Evolutionary conservation across 1,140 invertebrate species (phyloP), one percentile per base, ranked within the genome.

Genomic region (Eciton burchellii): DNA sequence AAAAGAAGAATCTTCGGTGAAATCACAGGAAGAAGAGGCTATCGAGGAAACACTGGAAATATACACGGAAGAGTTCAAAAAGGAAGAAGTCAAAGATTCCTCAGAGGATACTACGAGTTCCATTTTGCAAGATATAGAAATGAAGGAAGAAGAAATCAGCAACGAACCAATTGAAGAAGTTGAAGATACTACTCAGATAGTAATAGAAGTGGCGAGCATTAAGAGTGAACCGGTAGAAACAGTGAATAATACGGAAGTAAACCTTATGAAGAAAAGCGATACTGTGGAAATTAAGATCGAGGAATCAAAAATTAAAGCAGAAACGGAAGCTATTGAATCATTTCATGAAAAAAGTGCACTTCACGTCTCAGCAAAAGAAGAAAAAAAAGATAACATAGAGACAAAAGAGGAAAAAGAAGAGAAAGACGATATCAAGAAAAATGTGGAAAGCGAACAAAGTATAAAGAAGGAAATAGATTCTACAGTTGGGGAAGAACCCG

Each of bases 381-480:
- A 79, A 3, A 88, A 87, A 29, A 89, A 87, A 54, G 87, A 90
- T 62, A 81, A 68, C 12, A 52, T 49, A 9, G 84, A 90, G 60
- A 47, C 88, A 24, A 88, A 82, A 41, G 86, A 90, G 45, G 84
- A 90, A 5, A 82, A 86, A 45, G 86, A 82, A 59, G 88, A 94
- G 29, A 52, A 84, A 66, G 81, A 82, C 6, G 63, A 68, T 8
- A n/a, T 19, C 3, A 90, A 88, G 52, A 86, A 89, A 63, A 88
- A 81, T 19, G 89, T 92, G 63, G 83, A 92, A 56, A 72, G 56
- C 82, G 88, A 83, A 41, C 89, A 85, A 87, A 21, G 81, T 89
- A 16, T 93, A 87, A 89, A 95, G 91, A 91, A 95, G 90, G 91
- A 94, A 89, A 60, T 70, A 6, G 91, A 92, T 52, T 88, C 89